Evolutionary conservation across 1,140 invertebrate species (phyloP).

Genomic region (Hydropsyche tenuis): DNA sequence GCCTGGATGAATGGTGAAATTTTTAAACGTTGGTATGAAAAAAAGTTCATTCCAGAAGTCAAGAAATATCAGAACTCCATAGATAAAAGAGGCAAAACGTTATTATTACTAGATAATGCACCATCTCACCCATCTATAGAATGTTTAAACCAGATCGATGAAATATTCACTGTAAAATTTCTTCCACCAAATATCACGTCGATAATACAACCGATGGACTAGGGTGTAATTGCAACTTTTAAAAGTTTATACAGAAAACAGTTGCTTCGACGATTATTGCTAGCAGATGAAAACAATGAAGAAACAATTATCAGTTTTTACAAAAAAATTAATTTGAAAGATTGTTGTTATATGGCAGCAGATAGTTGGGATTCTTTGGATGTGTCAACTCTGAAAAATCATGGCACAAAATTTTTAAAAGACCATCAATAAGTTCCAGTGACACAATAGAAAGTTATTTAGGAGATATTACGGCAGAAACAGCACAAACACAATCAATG

Average conservation of each 20-base stretch:
- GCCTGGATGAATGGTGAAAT: neutral
- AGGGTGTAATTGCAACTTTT: neutral
- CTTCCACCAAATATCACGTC: neutral
- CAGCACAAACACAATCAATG: constrained; percentile 4
- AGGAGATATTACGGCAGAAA: neutral
- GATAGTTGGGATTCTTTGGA: constrained; percentile 27
- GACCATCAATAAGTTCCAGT: constrained; percentile 27
- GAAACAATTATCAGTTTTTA: constrained; percentile 29
- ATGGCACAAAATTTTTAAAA: constrained; percentile 27
- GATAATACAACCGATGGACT: neutral
- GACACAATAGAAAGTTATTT: constrained; percentile 19
- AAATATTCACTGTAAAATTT: neutral
- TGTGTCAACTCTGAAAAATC: constrained; percentile 29
- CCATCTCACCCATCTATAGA: constrained; percentile 4
- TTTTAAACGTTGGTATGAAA: constrained; percentile 13
- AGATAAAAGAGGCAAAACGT: constrained; percentile 10
- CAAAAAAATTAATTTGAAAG: constrained; percentile 11
- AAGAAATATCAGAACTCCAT: constrained; percentile 12
- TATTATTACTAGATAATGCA: constrained; percentile 8
- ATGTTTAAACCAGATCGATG: constrained; percentile 1
- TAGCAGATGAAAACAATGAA: constrained; percentile 29
- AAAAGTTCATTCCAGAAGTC: constrained; percentile 14
- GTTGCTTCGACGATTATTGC: neutral
- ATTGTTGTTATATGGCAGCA: constrained; percentile 22
- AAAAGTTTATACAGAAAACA: constrained; percentile 10